Conservation (phyloP, 2,888 invertebrate species). For the Agriopis marginaria region DNA sequence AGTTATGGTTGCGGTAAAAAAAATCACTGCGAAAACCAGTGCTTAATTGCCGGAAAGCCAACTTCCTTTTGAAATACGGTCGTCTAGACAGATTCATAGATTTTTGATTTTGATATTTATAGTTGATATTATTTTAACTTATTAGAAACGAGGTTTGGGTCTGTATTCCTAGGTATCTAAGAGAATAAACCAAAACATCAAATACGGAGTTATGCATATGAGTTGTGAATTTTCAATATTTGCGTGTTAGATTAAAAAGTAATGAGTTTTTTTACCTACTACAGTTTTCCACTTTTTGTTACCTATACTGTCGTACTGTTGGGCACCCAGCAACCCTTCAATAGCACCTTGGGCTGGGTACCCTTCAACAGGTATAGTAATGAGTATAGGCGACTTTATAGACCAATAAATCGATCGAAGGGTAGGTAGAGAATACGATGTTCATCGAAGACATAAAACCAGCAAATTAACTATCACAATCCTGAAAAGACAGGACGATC, state of each 20-base stretch:
- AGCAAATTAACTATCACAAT: neutral
- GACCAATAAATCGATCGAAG: neutral
- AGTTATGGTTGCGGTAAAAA: constrained; percentile 43
- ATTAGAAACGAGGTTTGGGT: neutral
- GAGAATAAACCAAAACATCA: neutral
- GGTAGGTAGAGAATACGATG: neutral
- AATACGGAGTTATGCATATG: neutral
- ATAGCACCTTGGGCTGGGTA: too few relatives aligned
- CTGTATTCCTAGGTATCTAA: neutral
- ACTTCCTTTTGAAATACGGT: constrained; percentile 34
- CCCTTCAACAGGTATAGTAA: too few relatives aligned
- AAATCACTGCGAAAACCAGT: constrained; percentile 40
- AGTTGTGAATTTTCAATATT: too few relatives aligned
- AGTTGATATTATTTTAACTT: neutral
- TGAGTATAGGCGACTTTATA: neutral
- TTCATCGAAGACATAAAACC: neutral
- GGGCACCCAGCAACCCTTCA: too few relatives aligned
- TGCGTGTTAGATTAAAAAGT: too few relatives aligned
- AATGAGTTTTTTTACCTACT: too few relatives aligned
- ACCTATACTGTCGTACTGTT: too few relatives aligned
- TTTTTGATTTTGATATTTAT: neutral
- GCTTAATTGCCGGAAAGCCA: constrained; percentile 44
- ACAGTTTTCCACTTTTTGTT: too few relatives aligned
- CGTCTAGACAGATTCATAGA: constrained; percentile 9
- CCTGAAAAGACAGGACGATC: constrained; percentile 16